phyloP scores from a whole-genome alignment of 1,140 invertebrate species.

The Mactra quadrangularis region DNA sequence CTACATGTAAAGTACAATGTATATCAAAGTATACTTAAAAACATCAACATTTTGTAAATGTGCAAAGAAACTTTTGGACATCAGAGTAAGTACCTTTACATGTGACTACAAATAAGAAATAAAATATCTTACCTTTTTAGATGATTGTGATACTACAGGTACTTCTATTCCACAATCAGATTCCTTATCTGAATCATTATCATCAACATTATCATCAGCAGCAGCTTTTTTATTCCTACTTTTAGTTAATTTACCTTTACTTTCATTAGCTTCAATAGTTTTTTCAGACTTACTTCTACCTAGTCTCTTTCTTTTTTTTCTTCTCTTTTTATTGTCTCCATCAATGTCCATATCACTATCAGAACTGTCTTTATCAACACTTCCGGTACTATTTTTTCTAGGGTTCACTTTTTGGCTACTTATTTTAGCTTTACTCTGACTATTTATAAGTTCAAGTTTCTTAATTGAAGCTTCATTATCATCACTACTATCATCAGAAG shows the following conservation, averaged over 20 bases:
- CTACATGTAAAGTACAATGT: no score
- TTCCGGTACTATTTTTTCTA: slow-evolving; percentile 7
- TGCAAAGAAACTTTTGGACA: no score
- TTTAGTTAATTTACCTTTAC: no score
- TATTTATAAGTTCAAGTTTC: background rate
- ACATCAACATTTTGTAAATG: no score
- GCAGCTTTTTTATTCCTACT: no score
- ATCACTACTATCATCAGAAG: background rate
- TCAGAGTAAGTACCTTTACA: no score
- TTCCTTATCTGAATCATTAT: background rate
- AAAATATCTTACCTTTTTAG: slow-evolving; percentile 22
- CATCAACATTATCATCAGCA: background rate
- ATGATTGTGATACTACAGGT: slow-evolving; percentile 1
- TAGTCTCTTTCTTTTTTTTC: slow-evolving; percentile 30
- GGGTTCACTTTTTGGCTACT: background rate
- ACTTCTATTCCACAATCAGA: slow-evolving; percentile 27
- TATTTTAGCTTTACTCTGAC: slow-evolving; percentile 16
- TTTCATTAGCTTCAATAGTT: background rate
- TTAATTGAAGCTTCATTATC: background rate
- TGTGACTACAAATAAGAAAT: no score
- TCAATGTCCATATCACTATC: no score
- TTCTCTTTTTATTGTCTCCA: slow-evolving; percentile 14
- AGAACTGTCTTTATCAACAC: background rate
- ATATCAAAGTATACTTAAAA: no score
- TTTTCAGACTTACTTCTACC: slow-evolving; percentile 19